A percentile compares a stretch with the other conserved stretches of the same genome.
Conservation (phyloP, 1,140 invertebrate species). For the Dreissena polymorpha region DNA sequence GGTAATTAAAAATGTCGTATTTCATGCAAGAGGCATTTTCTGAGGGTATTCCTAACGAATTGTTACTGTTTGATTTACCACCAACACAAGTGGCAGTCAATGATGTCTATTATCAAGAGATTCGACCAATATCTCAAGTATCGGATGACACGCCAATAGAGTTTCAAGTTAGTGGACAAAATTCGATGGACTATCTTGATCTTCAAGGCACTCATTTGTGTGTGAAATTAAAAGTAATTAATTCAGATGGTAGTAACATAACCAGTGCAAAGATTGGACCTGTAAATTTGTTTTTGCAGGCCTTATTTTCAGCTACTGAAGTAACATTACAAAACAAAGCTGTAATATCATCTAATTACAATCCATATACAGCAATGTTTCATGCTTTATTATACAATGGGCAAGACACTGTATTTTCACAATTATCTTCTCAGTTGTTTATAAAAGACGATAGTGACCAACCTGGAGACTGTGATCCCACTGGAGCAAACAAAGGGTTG, state of each 20-base stretch:
- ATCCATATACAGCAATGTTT: constrained; percentile 49
- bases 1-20: constrained; percentile 29
- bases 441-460: constrained; percentile 40
- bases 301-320: constrained; percentile 51
- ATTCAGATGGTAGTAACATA: constrained; percentile 16
- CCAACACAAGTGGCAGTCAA: constrained; percentile 48
- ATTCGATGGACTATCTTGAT: constrained; percentile 61
- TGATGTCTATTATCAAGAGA: constrained; percentile 51
- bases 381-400: constrained; percentile 32
- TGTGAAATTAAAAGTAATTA: constrained; percentile 54
- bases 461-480: constrained; percentile 14
- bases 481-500: constrained; percentile 20
- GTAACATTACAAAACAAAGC: constrained; percentile 51
- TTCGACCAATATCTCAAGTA: constrained; percentile 55
- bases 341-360: constrained; percentile 34
- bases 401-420: constrained; percentile 24
- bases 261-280: constrained; percentile 37
- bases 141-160: constrained; percentile 40
- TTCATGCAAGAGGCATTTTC: constrained; percentile 39
- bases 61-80: constrained; percentile 56
- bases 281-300: constrained; percentile 54
- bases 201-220: constrained; percentile 44
- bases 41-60: constrained; percentile 51
- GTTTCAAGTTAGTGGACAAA: constrained; percentile 56
- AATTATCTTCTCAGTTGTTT: constrained; percentile 28